These are phyloP conservation scores for Hylomyscus alleni DNA, from an alignment of 2,797 vertebrate species.

Conservation along the genomic window DNA sequence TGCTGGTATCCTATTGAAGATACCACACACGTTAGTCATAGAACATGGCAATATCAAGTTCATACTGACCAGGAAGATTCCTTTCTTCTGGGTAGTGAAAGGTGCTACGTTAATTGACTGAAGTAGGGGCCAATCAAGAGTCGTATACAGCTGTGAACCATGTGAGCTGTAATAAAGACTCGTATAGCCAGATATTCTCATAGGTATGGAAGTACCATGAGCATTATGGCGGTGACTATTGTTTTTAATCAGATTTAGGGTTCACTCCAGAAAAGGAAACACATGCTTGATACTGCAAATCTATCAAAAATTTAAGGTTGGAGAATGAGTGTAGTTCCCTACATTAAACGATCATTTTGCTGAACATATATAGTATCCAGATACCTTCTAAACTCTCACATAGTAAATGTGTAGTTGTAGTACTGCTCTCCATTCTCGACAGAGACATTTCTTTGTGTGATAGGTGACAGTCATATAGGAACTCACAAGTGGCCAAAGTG, in stretches of 20 bases:
- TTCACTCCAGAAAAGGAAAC: background rate
- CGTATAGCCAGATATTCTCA: background rate
- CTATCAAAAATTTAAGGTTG: background rate
- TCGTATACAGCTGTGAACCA: background rate
- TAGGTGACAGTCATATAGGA: too few species aligned
- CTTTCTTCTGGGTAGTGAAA: background rate
- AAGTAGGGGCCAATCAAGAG: background rate
- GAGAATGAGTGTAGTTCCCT: background rate
- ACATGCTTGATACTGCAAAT: background rate
- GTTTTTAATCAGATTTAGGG: background rate
- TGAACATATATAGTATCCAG: background rate
- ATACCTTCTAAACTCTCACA: background rate
- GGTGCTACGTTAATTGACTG: background rate
- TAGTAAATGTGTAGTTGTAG: background rate
- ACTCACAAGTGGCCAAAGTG: too few species aligned
- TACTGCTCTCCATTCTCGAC: background rate
- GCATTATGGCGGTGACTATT: background rate
- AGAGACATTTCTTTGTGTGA: background rate
- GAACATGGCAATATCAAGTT: background rate
- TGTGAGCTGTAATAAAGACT: background rate
- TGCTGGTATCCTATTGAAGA: background rate
- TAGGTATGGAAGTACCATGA: background rate
- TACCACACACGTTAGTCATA: background rate
- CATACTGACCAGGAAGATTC: background rate
- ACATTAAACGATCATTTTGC: background rate